phyloP scores from a whole-genome alignment of 2,888 invertebrate genomes.

The Brachypalpus laphriformis region DNA sequence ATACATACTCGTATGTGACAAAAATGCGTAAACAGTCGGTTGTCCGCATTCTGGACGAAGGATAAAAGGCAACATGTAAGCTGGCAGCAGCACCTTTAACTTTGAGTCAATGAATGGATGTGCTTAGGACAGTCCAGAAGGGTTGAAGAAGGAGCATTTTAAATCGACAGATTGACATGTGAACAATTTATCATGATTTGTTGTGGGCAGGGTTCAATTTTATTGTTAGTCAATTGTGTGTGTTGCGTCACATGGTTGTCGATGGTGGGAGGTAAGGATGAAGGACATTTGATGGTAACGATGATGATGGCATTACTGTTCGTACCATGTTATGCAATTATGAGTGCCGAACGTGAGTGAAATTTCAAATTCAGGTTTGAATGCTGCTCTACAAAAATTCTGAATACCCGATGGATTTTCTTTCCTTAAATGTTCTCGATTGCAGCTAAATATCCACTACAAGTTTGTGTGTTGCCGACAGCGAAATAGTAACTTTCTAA shows the following conservation, averaged over 20 bases:
- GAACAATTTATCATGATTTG: constrained; percentile 82
- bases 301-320: constrained; percentile 13
- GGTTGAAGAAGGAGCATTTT: constrained; percentile 62
- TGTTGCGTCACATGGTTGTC: constrained; percentile 3
- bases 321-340: constrained; percentile 24
- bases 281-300: constrained; percentile 54
- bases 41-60: constrained; percentile 9
- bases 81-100: constrained; percentile 22
- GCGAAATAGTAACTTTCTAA: too few species aligned
- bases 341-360: constrained; percentile 35
- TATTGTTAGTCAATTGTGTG: constrained; percentile 37
- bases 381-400: too few species aligned
- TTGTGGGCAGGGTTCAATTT: constrained; percentile 77
- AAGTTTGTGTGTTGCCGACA: too few species aligned
- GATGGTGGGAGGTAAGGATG: background rate
- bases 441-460: too few species aligned
- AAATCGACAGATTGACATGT: constrained; percentile 79
- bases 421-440: too few species aligned
- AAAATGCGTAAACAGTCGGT: constrained; percentile 43
- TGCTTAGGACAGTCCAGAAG: background rate
- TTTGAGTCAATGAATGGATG: background rate
- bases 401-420: too few species aligned
- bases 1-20: constrained; percentile 45
- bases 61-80: constrained; percentile 33
- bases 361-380: constrained; percentile 7